phyloP scores from a whole-genome alignment of 2,797 vertebrate genomes.

The Bovichtus variegatus region DNA sequence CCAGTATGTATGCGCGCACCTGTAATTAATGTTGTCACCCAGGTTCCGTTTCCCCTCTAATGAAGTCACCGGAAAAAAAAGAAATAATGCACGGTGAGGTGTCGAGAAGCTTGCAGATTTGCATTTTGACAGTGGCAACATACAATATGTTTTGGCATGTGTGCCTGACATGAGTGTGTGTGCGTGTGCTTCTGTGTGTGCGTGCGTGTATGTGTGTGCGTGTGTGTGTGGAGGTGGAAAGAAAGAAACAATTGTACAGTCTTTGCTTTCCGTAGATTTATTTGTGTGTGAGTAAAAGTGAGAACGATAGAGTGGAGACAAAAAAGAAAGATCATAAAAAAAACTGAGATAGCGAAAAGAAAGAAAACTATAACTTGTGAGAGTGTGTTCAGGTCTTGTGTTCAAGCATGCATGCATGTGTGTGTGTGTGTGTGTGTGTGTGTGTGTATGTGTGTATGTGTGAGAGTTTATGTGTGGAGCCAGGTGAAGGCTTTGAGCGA shows the following conservation, averaged over 20 bases:
- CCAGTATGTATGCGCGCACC: conserved; percentile 61
- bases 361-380: conserved; percentile 8
- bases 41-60: conserved; percentile 66
- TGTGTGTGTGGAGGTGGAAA: conserved; percentile 10
- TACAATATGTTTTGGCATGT: conserved; percentile 64
- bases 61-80: conserved; percentile 61
- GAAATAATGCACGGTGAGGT: conserved; percentile 16
- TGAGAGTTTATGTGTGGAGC: conserved; percentile 40
- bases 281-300: conserved; percentile 26
- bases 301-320: conserved; percentile 14
- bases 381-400: conserved; percentile 25
- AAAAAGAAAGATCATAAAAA: background rate
- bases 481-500: conserved; percentile 79
- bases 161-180: conserved; percentile 38
- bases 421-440: background rate
- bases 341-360: background rate
- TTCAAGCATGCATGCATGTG: background rate
- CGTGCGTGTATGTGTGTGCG: conserved; percentile 2
- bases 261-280: conserved; percentile 26
- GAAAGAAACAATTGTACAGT: conserved; percentile 38
- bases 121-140: conserved; percentile 69
- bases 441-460: conserved; percentile 5
- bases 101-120: conserved; percentile 51
- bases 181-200: conserved; percentile 15
- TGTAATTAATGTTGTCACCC: conserved; percentile 79